Conservation (phyloP, 2,888 invertebrate species). For the Pinctada fucata region DNA sequence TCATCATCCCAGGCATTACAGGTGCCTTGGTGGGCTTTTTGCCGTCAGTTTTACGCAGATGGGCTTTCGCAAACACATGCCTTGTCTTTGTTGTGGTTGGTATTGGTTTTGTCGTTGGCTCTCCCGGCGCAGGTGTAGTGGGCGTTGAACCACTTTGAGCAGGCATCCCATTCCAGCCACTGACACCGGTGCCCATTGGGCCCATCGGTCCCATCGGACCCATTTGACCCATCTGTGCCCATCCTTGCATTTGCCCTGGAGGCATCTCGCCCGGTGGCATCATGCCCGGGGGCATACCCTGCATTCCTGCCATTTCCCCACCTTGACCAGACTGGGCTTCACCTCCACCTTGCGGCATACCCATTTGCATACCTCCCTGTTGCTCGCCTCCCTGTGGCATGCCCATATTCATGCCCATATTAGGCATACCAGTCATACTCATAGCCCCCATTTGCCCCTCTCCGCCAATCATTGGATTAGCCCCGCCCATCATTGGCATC, state of each 20-base stretch:
- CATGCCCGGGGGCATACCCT: background rate
- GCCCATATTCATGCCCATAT: background rate
- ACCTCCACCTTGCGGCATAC: background rate
- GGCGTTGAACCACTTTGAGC: background rate
- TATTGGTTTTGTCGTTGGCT: background rate
- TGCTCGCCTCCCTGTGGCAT: background rate
- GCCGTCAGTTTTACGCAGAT: background rate
- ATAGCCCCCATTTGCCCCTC: background rate
- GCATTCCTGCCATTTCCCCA: slow-evolving; percentile 1
- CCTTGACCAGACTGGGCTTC: background rate
- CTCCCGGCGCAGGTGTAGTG: background rate
- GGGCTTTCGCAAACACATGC: background rate
- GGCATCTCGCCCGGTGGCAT: background rate
- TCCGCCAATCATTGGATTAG: background rate
- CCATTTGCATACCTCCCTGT: background rate
- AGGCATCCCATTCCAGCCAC: background rate
- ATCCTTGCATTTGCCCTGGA: background rate
- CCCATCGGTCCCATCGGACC: background rate
- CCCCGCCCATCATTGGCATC: background rate
- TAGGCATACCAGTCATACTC: background rate
- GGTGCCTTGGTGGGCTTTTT: background rate
- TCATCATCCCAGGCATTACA: background rate
- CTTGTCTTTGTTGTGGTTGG: background rate
- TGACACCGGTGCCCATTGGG: background rate
- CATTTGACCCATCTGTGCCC: background rate